A percentile compares a stretch with the other conserved stretches of the same genome.
Conservation (phyloP, 2,888 invertebrate species). For the Cephus sareptanus region DNA sequence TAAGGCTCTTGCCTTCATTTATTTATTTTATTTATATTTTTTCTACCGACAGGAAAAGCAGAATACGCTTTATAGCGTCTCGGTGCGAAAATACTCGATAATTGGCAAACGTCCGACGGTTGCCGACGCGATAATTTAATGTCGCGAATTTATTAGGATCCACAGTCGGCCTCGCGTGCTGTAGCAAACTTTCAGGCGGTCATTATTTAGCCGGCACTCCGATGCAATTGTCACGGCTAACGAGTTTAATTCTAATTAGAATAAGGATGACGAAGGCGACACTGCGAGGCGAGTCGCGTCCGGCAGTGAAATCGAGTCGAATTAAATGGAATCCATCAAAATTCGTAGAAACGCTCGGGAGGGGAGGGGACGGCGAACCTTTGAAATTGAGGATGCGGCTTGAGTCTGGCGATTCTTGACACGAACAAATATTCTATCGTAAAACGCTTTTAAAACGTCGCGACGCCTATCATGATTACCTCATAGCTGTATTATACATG, state of each 20-base stretch:
- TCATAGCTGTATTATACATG: not conserved
- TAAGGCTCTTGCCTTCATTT: too few relatives aligned
- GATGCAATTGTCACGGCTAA: conserved; percentile 28
- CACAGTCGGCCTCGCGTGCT: conserved; percentile 17
- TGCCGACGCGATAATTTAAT: conserved; percentile 55
- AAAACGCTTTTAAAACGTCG: conserved; percentile 26
- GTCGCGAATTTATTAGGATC: conserved; percentile 40
- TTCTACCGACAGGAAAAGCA: not conserved
- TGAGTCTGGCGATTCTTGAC: not conserved
- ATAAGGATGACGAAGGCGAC: not conserved
- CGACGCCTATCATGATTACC: not conserved
- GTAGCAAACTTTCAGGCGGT: conserved; percentile 53
- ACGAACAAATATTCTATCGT: conserved; percentile 8
- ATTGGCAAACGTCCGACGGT: conserved; percentile 56
- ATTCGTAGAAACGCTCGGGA: not conserved
- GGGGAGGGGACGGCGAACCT: not conserved
- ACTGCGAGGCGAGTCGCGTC: not conserved
- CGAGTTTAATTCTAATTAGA: conserved; percentile 47
- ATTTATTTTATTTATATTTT: not conserved
- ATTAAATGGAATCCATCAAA: not conserved
- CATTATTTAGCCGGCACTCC: conserved; percentile 34
- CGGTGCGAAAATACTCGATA: conserved; percentile 30
- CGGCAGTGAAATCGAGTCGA: not conserved
- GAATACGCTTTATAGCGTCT: not conserved
- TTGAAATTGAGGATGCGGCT: not conserved